Evolutionary conservation across 2,113 vertebrate genomes (phyloP).

Genomic region (Clarias macrocephalus): DNA sequence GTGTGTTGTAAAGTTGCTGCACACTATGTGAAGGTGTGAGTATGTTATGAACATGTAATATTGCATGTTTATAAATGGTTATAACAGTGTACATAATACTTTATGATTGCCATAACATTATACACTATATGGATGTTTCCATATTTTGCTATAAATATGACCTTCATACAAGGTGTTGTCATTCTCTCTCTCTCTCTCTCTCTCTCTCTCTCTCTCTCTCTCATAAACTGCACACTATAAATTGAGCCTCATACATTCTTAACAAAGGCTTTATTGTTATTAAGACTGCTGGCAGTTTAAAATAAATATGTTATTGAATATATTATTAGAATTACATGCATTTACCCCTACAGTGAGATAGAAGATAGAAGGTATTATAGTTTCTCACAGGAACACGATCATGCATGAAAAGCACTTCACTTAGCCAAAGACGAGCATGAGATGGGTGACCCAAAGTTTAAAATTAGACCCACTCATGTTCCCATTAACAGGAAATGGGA

Average conservation of each 20-base stretch:
- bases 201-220: background rate
- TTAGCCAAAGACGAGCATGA: conserved; percentile 24
- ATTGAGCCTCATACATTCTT: background rate
- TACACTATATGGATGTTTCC: too few species aligned
- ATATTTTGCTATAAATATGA: background rate
- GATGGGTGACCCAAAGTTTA: background rate
- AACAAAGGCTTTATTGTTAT: background rate
- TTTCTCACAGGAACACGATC: conserved; percentile 36
- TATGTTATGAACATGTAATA: background rate
- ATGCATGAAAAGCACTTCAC: conserved; percentile 33
- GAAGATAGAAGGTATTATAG: background rate
- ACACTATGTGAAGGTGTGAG: background rate
- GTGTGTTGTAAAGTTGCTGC: background rate
- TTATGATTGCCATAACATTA: too few species aligned
- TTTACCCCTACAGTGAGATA: background rate
- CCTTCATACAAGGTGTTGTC: background rate
- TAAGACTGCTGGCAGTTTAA: background rate
- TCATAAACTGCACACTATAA: background rate
- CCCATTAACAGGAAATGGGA: conserved; percentile 16
- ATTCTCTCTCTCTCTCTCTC: background rate
- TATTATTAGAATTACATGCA: background rate
- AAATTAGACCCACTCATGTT: conserved; percentile 34
- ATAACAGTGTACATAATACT: too few species aligned
- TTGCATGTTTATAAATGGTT: background rate
- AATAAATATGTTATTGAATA: background rate